Percentiles rank a stretch among this genome's conserved stretches.
Conservation (phyloP, 2,113 vertebrate species). For the Stictonetta naevosa region DNA sequence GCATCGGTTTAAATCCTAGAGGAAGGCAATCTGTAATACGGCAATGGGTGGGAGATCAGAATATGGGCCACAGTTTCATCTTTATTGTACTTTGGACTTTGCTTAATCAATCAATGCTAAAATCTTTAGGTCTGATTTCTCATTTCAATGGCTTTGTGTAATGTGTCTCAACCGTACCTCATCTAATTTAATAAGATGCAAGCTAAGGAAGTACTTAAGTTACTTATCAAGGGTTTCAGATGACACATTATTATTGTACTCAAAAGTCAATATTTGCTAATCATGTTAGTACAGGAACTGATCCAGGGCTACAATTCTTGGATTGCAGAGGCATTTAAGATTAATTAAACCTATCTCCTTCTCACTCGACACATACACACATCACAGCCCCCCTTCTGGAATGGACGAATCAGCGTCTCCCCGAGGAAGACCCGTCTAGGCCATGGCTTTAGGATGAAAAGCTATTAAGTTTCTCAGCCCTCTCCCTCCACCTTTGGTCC, state of each 20-base stretch:
- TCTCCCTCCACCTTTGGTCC: not conserved
- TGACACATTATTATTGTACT: slow-evolving; percentile 84
- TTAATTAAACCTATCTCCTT: slow-evolving; percentile 78
- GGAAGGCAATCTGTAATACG: not conserved
- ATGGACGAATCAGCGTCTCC: slow-evolving; percentile 17
- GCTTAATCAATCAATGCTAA: slow-evolving; percentile 82
- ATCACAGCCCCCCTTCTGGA: not conserved
- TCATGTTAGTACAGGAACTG: slow-evolving; percentile 83
- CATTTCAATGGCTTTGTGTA: slow-evolving; percentile 74
- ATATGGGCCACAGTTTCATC: slow-evolving; percentile 21
- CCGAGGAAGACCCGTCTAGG: not conserved
- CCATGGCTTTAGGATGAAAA: slow-evolving; percentile 5
- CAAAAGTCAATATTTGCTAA: slow-evolving; percentile 87
- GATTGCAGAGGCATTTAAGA: slow-evolving; percentile 80
- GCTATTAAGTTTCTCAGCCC: not conserved
- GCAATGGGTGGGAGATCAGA: not conserved
- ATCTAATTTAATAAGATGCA: slow-evolving; percentile 83
- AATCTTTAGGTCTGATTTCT: slow-evolving; percentile 78
- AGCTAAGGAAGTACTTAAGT: slow-evolving; percentile 84
- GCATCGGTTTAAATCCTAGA: not conserved
- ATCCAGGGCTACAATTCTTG: slow-evolving; percentile 78
- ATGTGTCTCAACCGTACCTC: slow-evolving; percentile 68
- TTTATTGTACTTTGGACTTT: slow-evolving; percentile 58
- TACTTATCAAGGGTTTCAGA: slow-evolving; percentile 84
- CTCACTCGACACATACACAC: not conserved